phyloP scores from a whole-genome alignment of 2,113 vertebrate species.

The Thomomys bottae region DNA sequence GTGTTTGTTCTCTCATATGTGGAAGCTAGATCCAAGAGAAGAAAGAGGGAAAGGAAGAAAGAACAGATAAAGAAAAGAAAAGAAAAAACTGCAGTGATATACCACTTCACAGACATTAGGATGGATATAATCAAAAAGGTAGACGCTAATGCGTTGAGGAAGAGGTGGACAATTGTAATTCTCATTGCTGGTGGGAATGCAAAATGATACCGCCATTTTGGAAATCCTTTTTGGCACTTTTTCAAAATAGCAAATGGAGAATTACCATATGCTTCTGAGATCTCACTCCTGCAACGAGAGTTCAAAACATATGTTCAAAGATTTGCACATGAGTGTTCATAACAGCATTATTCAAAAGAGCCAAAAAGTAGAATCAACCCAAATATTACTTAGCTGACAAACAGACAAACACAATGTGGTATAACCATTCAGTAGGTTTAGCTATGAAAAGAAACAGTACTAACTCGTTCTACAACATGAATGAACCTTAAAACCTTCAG shows the following conservation, averaged over 20 bases:
- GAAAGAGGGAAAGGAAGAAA: no score
- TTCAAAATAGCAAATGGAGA: slow-evolving; percentile 17
- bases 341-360: neutral
- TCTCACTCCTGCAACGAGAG: neutral
- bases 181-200: neutral
- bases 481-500: slow-evolving; percentile 6
- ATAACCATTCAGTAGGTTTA: neutral
- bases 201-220: neutral
- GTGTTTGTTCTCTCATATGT: no score
- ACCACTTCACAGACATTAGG: neutral
- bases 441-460: neutral
- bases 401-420: neutral
- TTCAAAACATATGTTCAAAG: neutral
- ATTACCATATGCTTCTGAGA: neutral
- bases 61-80: no score
- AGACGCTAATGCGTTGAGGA: neutral
- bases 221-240: slow-evolving; percentile 25
- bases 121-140: neutral
- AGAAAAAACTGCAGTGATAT: neutral
- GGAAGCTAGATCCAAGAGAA: no score
- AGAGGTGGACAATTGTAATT: neutral
- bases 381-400: neutral
- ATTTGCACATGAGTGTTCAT: neutral
- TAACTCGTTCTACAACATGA: neutral
- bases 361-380: slow-evolving; percentile 1